These are phyloP conservation scores for Drosophila fulvimacula DNA, from an alignment of 2,888 invertebrate genomes.

Conservation along the genomic window DNA sequence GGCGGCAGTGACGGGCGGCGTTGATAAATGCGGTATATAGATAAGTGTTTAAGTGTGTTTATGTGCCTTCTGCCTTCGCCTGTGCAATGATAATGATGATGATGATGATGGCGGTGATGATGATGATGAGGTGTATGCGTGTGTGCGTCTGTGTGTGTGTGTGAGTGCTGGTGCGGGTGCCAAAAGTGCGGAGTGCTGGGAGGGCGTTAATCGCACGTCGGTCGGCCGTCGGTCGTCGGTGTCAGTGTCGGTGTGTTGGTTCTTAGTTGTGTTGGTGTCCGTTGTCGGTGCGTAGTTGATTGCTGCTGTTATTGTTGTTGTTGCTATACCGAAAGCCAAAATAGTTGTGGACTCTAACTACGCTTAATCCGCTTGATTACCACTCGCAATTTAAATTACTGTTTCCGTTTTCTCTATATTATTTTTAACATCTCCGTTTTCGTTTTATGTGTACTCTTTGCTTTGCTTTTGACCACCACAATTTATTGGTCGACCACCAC, in stretches of 20 bases:
- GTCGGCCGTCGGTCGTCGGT: slow-evolving; percentile 44
- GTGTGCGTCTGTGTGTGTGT: slow-evolving; percentile 23
- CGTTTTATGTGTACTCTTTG: slow-evolving; percentile 71
- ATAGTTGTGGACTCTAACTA: slow-evolving; percentile 47
- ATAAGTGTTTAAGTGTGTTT: slow-evolving; percentile 50
- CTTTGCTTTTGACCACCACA: slow-evolving; percentile 68
- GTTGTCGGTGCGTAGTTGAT: slow-evolving; percentile 66
- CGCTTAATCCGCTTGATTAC: slow-evolving; percentile 64
- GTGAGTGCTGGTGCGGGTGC: slow-evolving; percentile 49
- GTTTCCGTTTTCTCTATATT: slow-evolving; percentile 66
- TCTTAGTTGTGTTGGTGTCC: slow-evolving; percentile 49
- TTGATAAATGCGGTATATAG: slow-evolving; percentile 71
- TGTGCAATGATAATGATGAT: slow-evolving; percentile 14
- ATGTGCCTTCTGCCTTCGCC: slow-evolving; percentile 40
- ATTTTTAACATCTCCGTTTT: slow-evolving; percentile 71
- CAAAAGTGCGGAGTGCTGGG: slow-evolving; percentile 57
- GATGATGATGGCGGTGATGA: slow-evolving; percentile 18
- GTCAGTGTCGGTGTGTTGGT: slow-evolving; percentile 46
- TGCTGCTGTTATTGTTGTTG: slow-evolving; percentile 43
- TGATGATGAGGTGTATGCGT: slow-evolving; percentile 22
- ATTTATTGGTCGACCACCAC: slow-evolving; percentile 62
- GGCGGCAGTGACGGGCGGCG: slow-evolving; percentile 40
- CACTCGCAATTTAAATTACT: slow-evolving; percentile 72
- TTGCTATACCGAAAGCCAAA: slow-evolving; percentile 46
- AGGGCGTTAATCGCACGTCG: slow-evolving; percentile 64